phyloP scores from a whole-genome alignment of 1,140 invertebrate genomes.

The Neodiprion lecontei region DNA sequence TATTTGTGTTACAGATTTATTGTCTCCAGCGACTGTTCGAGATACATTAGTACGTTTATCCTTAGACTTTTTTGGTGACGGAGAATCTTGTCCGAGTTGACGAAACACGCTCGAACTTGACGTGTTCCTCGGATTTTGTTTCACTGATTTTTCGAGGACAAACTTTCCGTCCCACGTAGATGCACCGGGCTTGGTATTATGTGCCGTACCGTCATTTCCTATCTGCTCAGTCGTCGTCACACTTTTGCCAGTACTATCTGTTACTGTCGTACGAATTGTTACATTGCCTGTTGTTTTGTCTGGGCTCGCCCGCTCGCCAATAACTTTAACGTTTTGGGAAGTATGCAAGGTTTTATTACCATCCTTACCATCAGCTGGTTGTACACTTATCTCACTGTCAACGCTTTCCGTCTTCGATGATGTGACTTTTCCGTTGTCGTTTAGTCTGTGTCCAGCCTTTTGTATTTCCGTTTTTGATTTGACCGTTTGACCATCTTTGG shows the following conservation, averaged over 20 bases:
- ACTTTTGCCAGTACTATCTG: background rate
- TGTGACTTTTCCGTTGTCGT: conserved; percentile 44
- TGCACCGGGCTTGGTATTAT: conserved; percentile 33
- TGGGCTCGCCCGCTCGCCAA: background rate
- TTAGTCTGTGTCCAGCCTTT: conserved; percentile 32
- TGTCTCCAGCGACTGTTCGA: background rate
- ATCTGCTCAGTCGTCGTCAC: background rate
- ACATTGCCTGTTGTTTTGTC: conserved; percentile 4
- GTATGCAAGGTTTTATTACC: background rate
- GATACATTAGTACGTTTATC: conserved; percentile 5
- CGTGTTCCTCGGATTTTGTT: conserved; percentile 12
- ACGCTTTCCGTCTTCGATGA: conserved; percentile 38
- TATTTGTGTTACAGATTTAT: conserved; percentile 24
- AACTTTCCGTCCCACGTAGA: conserved; percentile 49
- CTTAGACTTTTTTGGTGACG: background rate
- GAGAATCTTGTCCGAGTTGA: background rate
- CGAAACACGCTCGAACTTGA: background rate
- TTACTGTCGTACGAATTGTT: background rate
- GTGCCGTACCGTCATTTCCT: background rate
- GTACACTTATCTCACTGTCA: conserved; percentile 37
- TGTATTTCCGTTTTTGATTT: conserved; percentile 37
- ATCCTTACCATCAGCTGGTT: background rate
- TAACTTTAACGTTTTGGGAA: background rate
- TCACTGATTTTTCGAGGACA: conserved; percentile 24
- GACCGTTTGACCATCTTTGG: conserved; percentile 40